Conservation (phyloP, 2,113 vertebrate genomes). For the Scophthalmus maximus region DNA sequence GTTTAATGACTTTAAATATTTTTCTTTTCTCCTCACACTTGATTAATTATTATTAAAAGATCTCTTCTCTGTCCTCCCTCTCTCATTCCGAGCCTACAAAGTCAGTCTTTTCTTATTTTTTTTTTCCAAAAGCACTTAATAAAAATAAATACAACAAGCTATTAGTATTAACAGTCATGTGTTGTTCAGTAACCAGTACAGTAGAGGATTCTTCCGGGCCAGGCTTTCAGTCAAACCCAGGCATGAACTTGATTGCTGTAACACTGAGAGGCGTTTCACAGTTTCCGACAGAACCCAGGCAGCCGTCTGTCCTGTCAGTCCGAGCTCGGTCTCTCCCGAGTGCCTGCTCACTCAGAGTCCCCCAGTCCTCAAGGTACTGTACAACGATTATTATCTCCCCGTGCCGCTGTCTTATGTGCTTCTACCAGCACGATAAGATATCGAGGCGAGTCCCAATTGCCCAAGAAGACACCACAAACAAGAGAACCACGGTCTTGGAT, state of each 20-base stretch:
- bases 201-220: constrained; percentile 88
- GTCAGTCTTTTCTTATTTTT: constrained; percentile 85
- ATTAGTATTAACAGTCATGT: constrained; percentile 96
- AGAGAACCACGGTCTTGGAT: constrained; percentile 62
- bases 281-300: constrained; percentile 88
- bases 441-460: constrained; percentile 58
- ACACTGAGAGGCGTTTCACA: constrained; percentile 98
- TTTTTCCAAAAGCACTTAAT: constrained; percentile 85
- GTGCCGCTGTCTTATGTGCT: constrained; percentile 86
- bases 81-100: constrained; percentile 82
- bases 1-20: constrained; percentile 99
- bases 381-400: constrained; percentile 69
- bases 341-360: constrained; percentile 44
- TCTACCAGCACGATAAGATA: constrained; percentile 82
- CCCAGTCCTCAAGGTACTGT: constrained; percentile 68
- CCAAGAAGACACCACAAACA: constrained; percentile 64
- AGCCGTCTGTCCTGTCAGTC: constrained; percentile 83
- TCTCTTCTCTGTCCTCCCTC: constrained; percentile 73
- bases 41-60: constrained; percentile 91
- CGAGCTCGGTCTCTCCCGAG: constrained; percentile 73
- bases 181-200: constrained; percentile 95
- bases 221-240: constrained; percentile 77
- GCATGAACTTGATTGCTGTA: constrained; percentile 89
- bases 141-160: constrained; percentile 99
- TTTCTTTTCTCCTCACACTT: constrained; percentile 82